These are phyloP conservation scores for Phyllostomus hastatus DNA, from an alignment of 2,113 vertebrate species.

Conservation along the genomic window DNA sequence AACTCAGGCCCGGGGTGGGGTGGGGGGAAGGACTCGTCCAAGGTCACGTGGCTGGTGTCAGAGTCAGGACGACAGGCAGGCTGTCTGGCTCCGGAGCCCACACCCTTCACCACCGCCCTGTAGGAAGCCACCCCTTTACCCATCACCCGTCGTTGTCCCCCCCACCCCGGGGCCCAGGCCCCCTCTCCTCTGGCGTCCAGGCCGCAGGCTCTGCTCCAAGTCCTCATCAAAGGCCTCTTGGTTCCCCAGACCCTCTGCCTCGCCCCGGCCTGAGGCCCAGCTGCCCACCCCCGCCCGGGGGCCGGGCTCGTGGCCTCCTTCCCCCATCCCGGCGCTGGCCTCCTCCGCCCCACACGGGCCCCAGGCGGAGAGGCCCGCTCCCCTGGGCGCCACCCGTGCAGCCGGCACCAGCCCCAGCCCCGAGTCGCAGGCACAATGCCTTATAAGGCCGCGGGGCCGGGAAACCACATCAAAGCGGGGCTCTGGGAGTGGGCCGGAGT, in stretches of 20 bases:
- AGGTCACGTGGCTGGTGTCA: not conserved
- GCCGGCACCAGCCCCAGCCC: not conserved
- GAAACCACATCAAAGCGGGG: slow-evolving; percentile 82
- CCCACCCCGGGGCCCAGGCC: not conserved
- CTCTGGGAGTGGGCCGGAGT: slow-evolving; percentile 60
- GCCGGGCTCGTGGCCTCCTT: not conserved
- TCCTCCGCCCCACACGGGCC: not conserved
- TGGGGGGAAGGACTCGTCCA: not conserved
- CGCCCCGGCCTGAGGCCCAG: not conserved
- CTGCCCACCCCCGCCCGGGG: not conserved
- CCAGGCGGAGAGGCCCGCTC: not conserved
- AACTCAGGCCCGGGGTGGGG: slow-evolving; percentile 5
- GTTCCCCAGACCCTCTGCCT: not conserved
- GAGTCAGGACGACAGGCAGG: not conserved
- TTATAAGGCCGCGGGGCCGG: slow-evolving; percentile 77
- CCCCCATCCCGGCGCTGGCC: not conserved
- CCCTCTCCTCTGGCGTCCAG: not conserved
- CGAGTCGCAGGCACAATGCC: slow-evolving; percentile 70
- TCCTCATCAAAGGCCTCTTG: not conserved
- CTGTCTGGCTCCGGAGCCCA: not conserved
- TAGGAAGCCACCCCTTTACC: not conserved
- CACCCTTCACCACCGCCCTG: not conserved
- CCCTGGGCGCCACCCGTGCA: not conserved
- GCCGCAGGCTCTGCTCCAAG: not conserved
- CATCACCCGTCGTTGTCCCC: not conserved